Percentiles rank a stretch among this genome's conserved stretches.
phyloP scores from a whole-genome alignment of 2,797 vertebrate species.

The Darevskia mixta region DNA sequence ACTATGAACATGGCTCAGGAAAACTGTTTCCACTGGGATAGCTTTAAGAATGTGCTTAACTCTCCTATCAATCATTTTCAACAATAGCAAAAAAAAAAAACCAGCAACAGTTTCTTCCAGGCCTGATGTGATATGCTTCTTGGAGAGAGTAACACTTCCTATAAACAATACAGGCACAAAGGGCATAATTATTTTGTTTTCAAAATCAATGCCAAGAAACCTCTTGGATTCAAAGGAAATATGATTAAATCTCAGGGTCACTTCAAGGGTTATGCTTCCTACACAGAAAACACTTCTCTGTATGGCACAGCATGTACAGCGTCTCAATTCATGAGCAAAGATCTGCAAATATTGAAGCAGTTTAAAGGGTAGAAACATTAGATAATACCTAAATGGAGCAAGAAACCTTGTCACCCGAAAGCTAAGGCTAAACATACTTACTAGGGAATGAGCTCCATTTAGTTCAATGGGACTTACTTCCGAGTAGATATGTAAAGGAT shows the following conservation, averaged over 20 bases:
- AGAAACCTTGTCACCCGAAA: neutral
- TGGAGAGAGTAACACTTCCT: neutral
- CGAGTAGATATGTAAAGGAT: no score
- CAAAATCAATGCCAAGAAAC: neutral
- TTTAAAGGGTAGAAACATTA: neutral
- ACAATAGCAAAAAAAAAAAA: neutral
- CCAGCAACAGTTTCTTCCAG: neutral
- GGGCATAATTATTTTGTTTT: neutral
- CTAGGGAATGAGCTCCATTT: no score
- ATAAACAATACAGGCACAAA: neutral
- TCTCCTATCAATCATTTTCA: neutral
- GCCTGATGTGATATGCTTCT: neutral
- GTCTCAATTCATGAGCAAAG: neutral
- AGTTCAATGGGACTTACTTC: no score
- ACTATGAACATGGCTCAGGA: neutral
- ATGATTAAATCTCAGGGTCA: neutral
- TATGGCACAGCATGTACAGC: neutral
- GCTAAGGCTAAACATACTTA: no score
- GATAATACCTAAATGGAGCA: neutral
- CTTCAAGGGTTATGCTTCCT: neutral
- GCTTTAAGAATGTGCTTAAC: neutral
- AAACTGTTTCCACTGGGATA: neutral
- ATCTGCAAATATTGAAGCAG: no score
- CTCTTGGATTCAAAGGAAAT: neutral
- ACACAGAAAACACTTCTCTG: neutral